phyloP scores from a whole-genome alignment of 1,140 invertebrate genomes.

The Drosophila murphyi region DNA sequence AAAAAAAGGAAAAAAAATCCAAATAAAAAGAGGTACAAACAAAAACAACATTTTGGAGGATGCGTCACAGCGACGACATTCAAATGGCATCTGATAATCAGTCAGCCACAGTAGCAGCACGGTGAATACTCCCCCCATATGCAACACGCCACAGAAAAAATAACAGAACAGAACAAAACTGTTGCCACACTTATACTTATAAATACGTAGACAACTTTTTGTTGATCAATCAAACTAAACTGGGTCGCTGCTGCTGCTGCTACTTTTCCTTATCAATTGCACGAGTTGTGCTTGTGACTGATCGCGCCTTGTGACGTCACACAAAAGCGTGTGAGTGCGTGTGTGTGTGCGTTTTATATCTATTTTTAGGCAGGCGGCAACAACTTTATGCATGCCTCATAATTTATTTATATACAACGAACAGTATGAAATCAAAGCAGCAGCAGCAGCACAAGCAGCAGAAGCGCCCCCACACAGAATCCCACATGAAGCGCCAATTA shows the following conservation, averaged over 20 bases:
- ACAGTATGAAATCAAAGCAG: slow-evolving; percentile 34
- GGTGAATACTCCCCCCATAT: neutral
- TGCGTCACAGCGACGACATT: slow-evolving; percentile 43
- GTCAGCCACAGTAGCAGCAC: neutral
- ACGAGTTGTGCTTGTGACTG: slow-evolving; percentile 53
- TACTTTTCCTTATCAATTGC: slow-evolving; percentile 40
- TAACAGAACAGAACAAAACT: neutral
- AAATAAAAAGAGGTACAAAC: neutral
- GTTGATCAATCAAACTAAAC: slow-evolving; percentile 30
- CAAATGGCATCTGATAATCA: slow-evolving; percentile 32
- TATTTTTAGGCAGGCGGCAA: slow-evolving; percentile 69
- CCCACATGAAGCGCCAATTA: slow-evolving; percentile 42
- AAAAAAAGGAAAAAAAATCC: neutral
- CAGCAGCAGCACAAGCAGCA: slow-evolving; percentile 6
- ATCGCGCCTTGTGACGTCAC: slow-evolving; percentile 51
- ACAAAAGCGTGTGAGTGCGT: slow-evolving; percentile 13
- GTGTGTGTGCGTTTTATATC: slow-evolving; percentile 8
- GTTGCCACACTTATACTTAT: neutral
- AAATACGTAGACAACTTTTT: neutral
- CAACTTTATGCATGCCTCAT: slow-evolving; percentile 65
- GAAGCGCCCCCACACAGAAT: slow-evolving; percentile 30
- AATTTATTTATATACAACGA: slow-evolving; percentile 72
- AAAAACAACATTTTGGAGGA: slow-evolving; percentile 15
- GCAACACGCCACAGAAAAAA: neutral
- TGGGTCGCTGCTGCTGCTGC: neutral